Evolutionary conservation across 2,797 vertebrate genomes (phyloP).

Genomic region (Arctocebus calabarensis): DNA sequence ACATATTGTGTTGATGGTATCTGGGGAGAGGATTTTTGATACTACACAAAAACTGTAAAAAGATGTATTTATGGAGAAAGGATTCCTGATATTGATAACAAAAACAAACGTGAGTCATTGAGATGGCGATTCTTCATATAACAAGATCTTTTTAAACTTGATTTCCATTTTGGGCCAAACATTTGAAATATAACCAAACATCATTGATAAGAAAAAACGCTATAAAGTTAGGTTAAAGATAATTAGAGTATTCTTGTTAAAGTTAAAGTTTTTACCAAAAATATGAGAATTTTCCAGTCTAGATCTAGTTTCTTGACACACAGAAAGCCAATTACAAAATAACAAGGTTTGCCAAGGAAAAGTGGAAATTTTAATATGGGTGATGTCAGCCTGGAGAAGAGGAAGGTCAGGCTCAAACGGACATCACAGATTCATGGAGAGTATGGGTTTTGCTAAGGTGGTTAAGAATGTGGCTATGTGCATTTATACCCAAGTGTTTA

Average conservation of each 20-base stretch:
- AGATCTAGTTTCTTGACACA: not conserved
- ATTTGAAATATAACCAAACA: not conserved
- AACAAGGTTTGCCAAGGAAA: not conserved
- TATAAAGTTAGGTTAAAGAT: not conserved
- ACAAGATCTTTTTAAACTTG: not conserved
- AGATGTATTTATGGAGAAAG: not conserved
- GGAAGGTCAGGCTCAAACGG: not conserved
- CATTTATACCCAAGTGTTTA: not conserved
- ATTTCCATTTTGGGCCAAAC: not conserved
- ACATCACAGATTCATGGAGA: not conserved
- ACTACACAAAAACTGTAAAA: not conserved
- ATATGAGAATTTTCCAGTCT: not conserved
- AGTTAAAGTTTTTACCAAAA: not conserved
- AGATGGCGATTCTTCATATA: not conserved
- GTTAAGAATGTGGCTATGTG: not conserved
- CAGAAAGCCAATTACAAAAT: not conserved
- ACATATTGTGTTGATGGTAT: not conserved
- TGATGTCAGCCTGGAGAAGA: not conserved
- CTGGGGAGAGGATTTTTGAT: not conserved
- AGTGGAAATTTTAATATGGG: not conserved
- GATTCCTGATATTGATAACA: not conserved
- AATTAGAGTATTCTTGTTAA: not conserved
- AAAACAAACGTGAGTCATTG: not conserved
- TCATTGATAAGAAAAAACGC: not conserved
- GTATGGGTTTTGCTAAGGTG: not conserved